Base-by-base conservation (phyloP, 1,140 invertebrate genomes). In the Latrodectus geometricus region DNA sequence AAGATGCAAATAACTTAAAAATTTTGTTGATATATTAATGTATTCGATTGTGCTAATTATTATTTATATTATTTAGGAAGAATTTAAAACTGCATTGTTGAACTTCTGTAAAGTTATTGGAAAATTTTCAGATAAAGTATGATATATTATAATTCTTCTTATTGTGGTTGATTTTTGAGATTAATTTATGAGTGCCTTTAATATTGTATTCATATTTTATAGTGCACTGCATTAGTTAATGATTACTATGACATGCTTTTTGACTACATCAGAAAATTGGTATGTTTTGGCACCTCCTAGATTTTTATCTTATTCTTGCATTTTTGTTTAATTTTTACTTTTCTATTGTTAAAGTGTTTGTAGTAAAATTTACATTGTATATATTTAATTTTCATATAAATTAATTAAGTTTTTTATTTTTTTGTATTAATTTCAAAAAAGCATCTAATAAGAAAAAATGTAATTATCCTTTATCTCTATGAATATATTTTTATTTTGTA, bases 71-170 rank as follows among this genome's bases (percentile, higher is more conserved):
- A 1, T 35, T 35, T 49, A 88, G 86, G 88, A 88, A 61, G 88
- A 88, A 88, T 83, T 88, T 56, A 83, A 66, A 56, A 84, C 72
- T 49, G 86, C 86, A 5, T 65, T 88, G 9, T 90, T 94, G 89
- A 96, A 95, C 83, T 90, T 97, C 23, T 97, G 96, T 91, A 95
- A 95, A 88, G 95, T 96, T 91, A 95, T 94, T 0, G 93, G 94
- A 87, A 93, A 92, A 50, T 96, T 93, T 80, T 89, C 91, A 48
- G 49, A 90, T 35, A 92, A 94, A 89, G 92, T 92, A 89, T 83
- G 49, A 81, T 20, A 56, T 48, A 20, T 8, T 52, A 8, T 69
- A 52, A n/a, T 9, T 56, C 12, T 8, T 21, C 56, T 21, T 72
- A 17, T 65, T n/a, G 56, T 61, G 15, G 66, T 66, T 21, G 79